Percentiles rank a stretch among this genome's conserved stretches.
Conservation (phyloP, 2,797 vertebrate genomes). For the Linurgus olivaceus region DNA sequence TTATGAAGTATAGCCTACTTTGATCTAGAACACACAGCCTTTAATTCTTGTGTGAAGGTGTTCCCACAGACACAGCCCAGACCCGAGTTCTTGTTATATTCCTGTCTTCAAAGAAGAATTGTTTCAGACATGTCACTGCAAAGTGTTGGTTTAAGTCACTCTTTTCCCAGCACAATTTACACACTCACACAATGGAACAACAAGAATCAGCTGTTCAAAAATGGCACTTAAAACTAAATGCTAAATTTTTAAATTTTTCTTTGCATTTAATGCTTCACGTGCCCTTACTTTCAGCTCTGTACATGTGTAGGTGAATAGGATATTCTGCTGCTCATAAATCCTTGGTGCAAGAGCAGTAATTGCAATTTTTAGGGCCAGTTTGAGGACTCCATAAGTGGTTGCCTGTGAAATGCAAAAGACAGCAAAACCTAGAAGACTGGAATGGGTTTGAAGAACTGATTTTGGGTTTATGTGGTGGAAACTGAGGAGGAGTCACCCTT, state of each 20-base stretch:
- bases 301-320: not conserved
- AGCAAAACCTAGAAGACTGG: not conserved
- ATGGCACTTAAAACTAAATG: not conserved
- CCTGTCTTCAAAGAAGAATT: not conserved
- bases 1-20: not conserved
- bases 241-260: not conserved
- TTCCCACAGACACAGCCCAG: conserved; percentile 5
- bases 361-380: not conserved
- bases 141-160: not conserved
- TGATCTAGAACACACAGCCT: not conserved
- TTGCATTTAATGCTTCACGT: rapidly evolving
- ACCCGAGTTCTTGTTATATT: not conserved
- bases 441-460: not conserved
- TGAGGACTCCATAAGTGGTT: not conserved
- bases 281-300: not conserved
- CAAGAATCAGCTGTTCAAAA: not conserved
- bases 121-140: not conserved
- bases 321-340: not conserved
- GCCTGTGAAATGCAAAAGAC: not conserved
- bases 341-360: not conserved
- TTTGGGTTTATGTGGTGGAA: not conserved
- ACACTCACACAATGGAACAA: not conserved
- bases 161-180: not conserved
- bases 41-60: conserved; percentile 14
- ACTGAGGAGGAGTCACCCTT: not conserved